These are phyloP conservation scores for Cyanistes caeruleus DNA, from an alignment of 2,113 vertebrate genomes.

Conservation along the genomic window DNA sequence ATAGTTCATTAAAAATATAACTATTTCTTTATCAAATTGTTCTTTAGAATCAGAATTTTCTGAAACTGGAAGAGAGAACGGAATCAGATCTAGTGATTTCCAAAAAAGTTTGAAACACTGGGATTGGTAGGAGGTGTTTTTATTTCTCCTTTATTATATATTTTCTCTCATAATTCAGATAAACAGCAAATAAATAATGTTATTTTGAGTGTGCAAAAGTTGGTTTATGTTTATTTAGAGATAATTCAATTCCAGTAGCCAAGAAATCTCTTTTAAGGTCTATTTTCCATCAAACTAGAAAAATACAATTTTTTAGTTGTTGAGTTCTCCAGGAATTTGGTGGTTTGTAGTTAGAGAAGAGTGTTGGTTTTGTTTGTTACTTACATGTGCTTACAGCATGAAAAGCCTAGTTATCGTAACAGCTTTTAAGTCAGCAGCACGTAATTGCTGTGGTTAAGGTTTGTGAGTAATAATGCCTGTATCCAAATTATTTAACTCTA, in stretches of 20 bases:
- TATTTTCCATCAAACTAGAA: not conserved
- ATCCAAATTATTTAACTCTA: not conserved
- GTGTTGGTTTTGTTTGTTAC: not conserved
- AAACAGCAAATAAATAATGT: not conserved
- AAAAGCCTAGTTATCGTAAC: not conserved
- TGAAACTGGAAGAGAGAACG: slow-evolving; percentile 32
- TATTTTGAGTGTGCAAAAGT: not conserved
- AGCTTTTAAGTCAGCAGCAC: not conserved
- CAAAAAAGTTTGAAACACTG: slow-evolving; percentile 12
- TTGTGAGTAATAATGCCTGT: not conserved
- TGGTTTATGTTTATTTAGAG: not conserved
- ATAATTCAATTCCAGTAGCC: not conserved
- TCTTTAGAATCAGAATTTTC: slow-evolving; percentile 29
- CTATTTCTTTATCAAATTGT: slow-evolving; percentile 19
- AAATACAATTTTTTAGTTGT: not conserved
- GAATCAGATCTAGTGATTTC: slow-evolving; percentile 21
- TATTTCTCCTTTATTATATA: not conserved
- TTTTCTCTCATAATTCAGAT: not conserved
- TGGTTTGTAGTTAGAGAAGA: not conserved
- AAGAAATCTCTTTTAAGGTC: not conserved
- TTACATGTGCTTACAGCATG: not conserved
- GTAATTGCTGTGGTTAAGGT: not conserved
- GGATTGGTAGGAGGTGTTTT: slow-evolving; percentile 66
- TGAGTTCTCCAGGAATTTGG: not conserved
- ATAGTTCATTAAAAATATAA: slow-evolving; percentile 57